Conservation (phyloP, 2,797 vertebrate species). For the Gymnothorax javanicus region DNA sequence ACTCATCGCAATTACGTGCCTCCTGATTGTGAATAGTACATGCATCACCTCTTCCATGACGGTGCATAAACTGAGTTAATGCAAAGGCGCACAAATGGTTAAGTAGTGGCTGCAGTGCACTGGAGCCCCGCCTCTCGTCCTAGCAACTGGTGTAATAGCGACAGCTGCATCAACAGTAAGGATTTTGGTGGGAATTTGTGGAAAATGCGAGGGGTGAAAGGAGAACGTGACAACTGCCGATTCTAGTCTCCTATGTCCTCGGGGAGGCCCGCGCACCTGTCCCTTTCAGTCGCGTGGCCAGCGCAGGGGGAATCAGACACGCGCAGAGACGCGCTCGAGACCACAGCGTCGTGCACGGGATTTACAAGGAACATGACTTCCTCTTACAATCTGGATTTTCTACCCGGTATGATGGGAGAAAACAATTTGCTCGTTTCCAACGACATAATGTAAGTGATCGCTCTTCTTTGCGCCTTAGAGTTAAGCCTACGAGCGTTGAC, state of each 20-base stretch:
- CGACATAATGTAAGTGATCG: slow-evolving; percentile 86
- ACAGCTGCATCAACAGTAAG: slow-evolving; percentile 69
- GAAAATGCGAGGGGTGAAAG: slow-evolving; percentile 60
- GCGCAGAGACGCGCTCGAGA: slow-evolving; percentile 71
- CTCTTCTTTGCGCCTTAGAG: background rate
- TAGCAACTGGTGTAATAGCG: slow-evolving; percentile 76
- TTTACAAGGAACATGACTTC: slow-evolving; percentile 82
- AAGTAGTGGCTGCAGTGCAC: slow-evolving; percentile 67
- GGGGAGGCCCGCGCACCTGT: slow-evolving; percentile 83
- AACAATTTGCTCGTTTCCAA: slow-evolving; percentile 85
- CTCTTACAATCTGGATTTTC: slow-evolving; percentile 93
- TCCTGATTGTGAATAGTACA: background rate
- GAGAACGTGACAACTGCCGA: slow-evolving; percentile 75
- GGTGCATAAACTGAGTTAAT: background rate
- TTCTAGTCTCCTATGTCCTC: slow-evolving; percentile 69
- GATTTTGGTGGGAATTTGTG: slow-evolving; percentile 59
- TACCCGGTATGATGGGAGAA: slow-evolving; percentile 85
- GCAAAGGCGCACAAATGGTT: slow-evolving; percentile 62
- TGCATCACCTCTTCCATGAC: background rate
- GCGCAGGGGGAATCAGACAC: slow-evolving; percentile 74
- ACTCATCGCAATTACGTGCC: background rate
- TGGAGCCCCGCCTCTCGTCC: slow-evolving; percentile 72
- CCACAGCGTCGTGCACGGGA: slow-evolving; percentile 54
- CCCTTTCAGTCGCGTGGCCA: slow-evolving; percentile 81
- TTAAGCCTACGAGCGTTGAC: background rate